Evolutionary conservation across 2,888 invertebrate genomes (phyloP).

Genomic region (Marronus borbonicus): DNA sequence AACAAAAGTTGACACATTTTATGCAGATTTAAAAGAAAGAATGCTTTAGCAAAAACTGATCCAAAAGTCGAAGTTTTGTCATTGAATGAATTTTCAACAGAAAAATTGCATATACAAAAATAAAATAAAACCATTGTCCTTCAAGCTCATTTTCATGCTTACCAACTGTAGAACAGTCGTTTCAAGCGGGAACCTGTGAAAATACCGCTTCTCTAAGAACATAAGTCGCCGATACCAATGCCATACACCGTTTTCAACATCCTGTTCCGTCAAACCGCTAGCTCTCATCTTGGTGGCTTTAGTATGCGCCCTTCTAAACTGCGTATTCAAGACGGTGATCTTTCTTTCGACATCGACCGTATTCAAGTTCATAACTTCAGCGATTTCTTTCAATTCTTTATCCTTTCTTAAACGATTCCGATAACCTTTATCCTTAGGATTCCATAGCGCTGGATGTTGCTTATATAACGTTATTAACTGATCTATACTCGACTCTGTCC

Average conservation of each 20-base stretch:
- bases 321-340: slow-evolving; percentile 37
- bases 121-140: background rate
- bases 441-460: slow-evolving; percentile 36
- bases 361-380: slow-evolving; percentile 10
- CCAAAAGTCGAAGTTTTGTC: too few relatives aligned
- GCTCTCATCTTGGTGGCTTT: slow-evolving; percentile 29
- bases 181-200: background rate
- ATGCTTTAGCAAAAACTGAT: too few relatives aligned
- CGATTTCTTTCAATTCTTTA: slow-evolving; percentile 23
- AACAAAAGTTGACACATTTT: too few relatives aligned
- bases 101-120: background rate
- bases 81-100: too few relatives aligned
- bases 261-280: slow-evolving; percentile 4
- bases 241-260: slow-evolving; percentile 22
- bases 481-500: slow-evolving; percentile 35
- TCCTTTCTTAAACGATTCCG: slow-evolving; percentile 26
- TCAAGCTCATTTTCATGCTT: background rate
- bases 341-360: slow-evolving; percentile 37
- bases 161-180: background rate
- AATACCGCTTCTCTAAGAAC: slow-evolving; percentile 38
- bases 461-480: slow-evolving; percentile 27
- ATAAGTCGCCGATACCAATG: slow-evolving; percentile 27
- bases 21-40: too few relatives aligned
- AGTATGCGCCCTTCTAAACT: slow-evolving; percentile 36
- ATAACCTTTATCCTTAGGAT: slow-evolving; percentile 28